Evolutionary conservation across 2,797 vertebrate genomes (phyloP), one percentile per base, ranked within the genome.

Genomic region (Tadarida brasiliensis): DNA sequence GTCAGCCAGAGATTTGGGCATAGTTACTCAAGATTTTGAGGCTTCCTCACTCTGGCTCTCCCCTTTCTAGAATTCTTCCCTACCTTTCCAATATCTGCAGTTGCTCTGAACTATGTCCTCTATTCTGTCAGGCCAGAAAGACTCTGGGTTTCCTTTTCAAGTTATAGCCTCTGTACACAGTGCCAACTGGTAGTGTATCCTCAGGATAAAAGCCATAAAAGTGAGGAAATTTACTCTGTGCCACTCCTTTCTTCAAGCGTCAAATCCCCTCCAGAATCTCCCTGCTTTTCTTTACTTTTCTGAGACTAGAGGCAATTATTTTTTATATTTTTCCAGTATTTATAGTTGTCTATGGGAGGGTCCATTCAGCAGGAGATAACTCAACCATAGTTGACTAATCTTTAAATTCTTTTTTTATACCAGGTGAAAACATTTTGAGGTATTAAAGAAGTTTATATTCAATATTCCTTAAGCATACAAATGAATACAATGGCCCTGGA

Each of bases 371-470:
- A 76, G 39, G 16, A 82, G 12, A 22, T 54, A 59, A 73, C 22
- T 59, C 7, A 20, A 87, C 22, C 24, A 74, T 26, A 74, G 19
- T 7, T 84, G 49, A 71, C 8, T 71, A 81, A 83, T 15, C 68
- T 88, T 93, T 54, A 33, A 59, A 87, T 39, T 54, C 54, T 57
- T 65, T 73, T 73, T 85, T 76, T 68, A 57, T 39, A 83, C 16
- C 11, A 87, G 17, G 56, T 56, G 70, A 67, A 82, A 76, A 61
- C 20, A 96, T 63, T 74, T 59, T 70, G 20, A 73, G 33, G 59
- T 73, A 95, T n/a, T 81, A 73, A 87, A 17, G n/a, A 77, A 39
- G 17, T 67, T 92, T 73, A 80, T 87, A 83, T 20, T 94, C 35
- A 83, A 77, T 82, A 74, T 51, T 81, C 59, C 77, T 61, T 74